phyloP scores from a whole-genome alignment of 2,113 vertebrate genomes.

The Lepus americanus region DNA sequence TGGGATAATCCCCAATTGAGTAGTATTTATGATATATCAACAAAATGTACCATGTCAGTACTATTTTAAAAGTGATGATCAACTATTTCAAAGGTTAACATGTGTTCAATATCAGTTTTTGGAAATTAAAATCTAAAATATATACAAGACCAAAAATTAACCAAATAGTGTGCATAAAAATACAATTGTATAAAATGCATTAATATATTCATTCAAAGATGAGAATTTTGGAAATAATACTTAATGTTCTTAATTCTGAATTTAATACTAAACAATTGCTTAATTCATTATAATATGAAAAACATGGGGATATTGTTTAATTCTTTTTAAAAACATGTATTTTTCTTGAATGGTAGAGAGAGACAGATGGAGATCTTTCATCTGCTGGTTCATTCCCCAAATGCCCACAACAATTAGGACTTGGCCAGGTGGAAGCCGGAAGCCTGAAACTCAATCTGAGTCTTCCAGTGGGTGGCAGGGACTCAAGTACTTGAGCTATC shows the following conservation, averaged over 20 bases:
- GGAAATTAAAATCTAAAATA: conserved; percentile 5
- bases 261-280: conserved; percentile 20
- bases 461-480: too few species aligned
- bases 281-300: background rate
- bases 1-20: background rate
- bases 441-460: too few species aligned
- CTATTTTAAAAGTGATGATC: background rate
- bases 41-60: background rate
- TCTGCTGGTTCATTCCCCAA: too few species aligned
- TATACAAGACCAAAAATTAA: background rate
- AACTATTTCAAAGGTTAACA: background rate
- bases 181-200: background rate
- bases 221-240: conserved; percentile 37
- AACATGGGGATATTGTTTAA: conserved; percentile 7
- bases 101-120: conserved; percentile 5
- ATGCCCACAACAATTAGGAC: too few species aligned
- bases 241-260: conserved; percentile 31
- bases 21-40: background rate
- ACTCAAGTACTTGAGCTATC: too few species aligned
- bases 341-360: too few species aligned
- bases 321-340: background rate
- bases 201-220: conserved; percentile 40
- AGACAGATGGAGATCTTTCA: too few species aligned
- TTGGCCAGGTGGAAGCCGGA: too few species aligned
- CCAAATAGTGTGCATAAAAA: conserved; percentile 11